These are phyloP conservation scores for Gallinago jamesoni DNA, from an alignment of 2,113 vertebrate species.

Conservation along the genomic window DNA sequence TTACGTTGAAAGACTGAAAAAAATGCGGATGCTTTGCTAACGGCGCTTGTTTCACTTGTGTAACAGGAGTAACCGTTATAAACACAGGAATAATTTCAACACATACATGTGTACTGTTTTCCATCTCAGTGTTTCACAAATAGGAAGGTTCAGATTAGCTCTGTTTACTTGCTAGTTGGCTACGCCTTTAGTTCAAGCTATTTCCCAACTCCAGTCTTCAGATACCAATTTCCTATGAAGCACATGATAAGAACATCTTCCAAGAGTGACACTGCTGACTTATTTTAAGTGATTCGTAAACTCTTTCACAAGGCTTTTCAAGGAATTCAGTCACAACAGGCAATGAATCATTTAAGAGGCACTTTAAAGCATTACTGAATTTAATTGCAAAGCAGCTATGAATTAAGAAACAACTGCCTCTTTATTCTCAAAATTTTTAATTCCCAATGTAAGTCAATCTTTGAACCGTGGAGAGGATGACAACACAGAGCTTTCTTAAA, in stretches of 20 bases:
- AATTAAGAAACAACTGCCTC: background rate
- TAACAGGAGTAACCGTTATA: conserved; percentile 10
- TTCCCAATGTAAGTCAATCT: background rate
- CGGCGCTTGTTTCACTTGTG: background rate
- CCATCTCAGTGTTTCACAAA: conserved; percentile 26
- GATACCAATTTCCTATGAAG: background rate
- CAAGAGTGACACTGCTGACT: background rate
- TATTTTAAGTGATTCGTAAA: conserved; percentile 25
- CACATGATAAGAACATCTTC: background rate
- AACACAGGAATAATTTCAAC: conserved; percentile 37
- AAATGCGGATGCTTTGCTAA: background rate
- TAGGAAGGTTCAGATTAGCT: background rate
- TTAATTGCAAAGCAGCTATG: background rate
- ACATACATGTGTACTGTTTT: conserved; percentile 19
- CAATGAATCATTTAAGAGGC: conserved; percentile 21
- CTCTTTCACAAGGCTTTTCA: conserved; percentile 35
- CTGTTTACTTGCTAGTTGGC: background rate
- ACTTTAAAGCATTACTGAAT: background rate
- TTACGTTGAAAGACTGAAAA: background rate
- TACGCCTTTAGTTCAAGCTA: background rate
- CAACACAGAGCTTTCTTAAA: background rate
- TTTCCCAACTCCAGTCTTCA: conserved; percentile 29
- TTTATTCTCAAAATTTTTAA: background rate
- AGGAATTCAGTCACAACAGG: conserved; percentile 27
- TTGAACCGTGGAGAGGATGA: background rate